Evolutionary conservation across 2,888 invertebrate species (phyloP).

Genomic region (Epirrhoe tristata): DNA sequence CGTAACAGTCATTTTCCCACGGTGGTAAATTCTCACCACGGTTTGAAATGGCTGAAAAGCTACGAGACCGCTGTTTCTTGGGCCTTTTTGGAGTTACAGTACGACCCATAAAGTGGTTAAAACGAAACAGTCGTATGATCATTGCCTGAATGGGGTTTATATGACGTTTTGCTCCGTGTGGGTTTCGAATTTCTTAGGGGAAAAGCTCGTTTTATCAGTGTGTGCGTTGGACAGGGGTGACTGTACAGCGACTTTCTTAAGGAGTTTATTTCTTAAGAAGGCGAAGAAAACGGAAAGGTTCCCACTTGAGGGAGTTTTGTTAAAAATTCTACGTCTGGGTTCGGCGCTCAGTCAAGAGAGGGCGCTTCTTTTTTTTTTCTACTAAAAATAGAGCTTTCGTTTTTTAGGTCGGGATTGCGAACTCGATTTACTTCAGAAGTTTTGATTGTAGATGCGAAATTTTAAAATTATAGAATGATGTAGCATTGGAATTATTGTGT

Average conservation of each 20-base stretch:
- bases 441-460: neutral
- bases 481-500: neutral
- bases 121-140: slow-evolving; percentile 39
- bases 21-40: slow-evolving; percentile 35
- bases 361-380: slow-evolving; percentile 63
- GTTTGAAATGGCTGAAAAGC: slow-evolving; percentile 49
- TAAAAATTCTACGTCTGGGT: slow-evolving; percentile 72
- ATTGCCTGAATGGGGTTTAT: slow-evolving; percentile 33
- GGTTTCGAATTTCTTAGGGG: slow-evolving; percentile 51
- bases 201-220: slow-evolving; percentile 54
- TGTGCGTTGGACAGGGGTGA: slow-evolving; percentile 50
- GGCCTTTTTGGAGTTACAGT: slow-evolving; percentile 46
- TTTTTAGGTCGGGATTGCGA: neutral
- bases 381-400: slow-evolving; percentile 1
- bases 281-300: slow-evolving; percentile 83
- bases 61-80: slow-evolving; percentile 32
- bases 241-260: slow-evolving; percentile 76
- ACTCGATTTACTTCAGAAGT: neutral
- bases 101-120: neutral
- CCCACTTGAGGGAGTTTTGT: slow-evolving; percentile 76
- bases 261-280: slow-evolving; percentile 80
- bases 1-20: slow-evolving; percentile 50
- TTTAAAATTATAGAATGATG: neutral
- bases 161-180: slow-evolving; percentile 50
- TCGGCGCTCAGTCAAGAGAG: slow-evolving; percentile 65